Percentiles rank a stretch among this genome's conserved stretches.
phyloP scores from a whole-genome alignment of 2,113 vertebrate genomes.

The Penelope pileata region DNA sequence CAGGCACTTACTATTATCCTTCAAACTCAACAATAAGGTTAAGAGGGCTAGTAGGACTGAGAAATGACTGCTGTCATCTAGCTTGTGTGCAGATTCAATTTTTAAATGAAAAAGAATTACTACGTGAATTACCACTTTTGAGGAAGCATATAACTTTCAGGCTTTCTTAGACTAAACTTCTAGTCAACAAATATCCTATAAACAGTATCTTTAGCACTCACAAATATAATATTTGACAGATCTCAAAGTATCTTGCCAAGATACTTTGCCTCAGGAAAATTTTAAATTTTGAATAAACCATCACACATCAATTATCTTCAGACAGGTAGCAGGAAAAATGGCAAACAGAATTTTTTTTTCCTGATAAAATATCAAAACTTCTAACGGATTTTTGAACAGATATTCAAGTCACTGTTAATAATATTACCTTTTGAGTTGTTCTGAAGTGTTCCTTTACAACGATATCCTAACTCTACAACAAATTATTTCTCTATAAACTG shows the following conservation, averaged over 20 bases:
- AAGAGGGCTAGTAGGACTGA: neutral
- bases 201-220: neutral
- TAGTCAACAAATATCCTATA: neutral
- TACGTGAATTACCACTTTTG: slow-evolving; percentile 11
- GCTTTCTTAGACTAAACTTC: slow-evolving; percentile 18
- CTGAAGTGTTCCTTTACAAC: neutral
- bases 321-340: neutral
- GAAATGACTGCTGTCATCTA: slow-evolving; percentile 32
- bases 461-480: neutral
- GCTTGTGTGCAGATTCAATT: slow-evolving; percentile 40
- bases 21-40: slow-evolving; percentile 37
- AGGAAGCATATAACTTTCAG: neutral
- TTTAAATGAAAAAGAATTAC: slow-evolving; percentile 50
- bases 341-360: neutral
- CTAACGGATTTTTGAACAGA: neutral
- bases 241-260: neutral
- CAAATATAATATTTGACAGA: neutral
- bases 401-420: neutral
- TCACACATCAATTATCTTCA: neutral
- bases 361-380: neutral
- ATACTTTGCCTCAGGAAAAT: neutral
- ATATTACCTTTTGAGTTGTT: neutral
- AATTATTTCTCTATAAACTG: neutral
- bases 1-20: slow-evolving; percentile 6
- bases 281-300: neutral